Percentiles rank a stretch among this genome's conserved stretches.
phyloP scores from a whole-genome alignment of 2,888 invertebrate species.

The Hermaeophaga mercurialis region DNA sequence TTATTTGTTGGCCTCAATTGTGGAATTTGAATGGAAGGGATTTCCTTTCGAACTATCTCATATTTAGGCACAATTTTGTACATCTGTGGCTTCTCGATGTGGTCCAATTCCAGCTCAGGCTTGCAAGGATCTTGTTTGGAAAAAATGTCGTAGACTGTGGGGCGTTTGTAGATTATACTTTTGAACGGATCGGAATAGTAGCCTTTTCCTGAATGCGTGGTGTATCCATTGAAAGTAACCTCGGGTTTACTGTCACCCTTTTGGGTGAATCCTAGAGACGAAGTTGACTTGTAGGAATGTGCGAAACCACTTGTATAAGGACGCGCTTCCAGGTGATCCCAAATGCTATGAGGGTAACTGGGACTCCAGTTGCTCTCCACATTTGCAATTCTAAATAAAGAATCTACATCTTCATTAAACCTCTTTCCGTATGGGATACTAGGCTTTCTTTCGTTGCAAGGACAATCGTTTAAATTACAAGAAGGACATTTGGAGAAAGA shows the following conservation, averaged over 20 bases:
- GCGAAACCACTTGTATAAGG: constrained; percentile 17
- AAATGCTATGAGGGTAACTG: neutral
- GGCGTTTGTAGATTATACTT: constrained; percentile 29
- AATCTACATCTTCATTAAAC: constrained; percentile 33
- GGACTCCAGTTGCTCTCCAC: neutral
- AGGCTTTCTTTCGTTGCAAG: constrained; percentile 22
- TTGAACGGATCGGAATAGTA: constrained; percentile 33
- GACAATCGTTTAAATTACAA: constrained; percentile 18
- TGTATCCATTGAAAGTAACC: constrained; percentile 20
- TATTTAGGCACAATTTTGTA: constrained; percentile 31
- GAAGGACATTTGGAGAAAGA: constrained; percentile 13
- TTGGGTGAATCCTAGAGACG: constrained; percentile 13
- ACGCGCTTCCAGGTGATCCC: neutral
- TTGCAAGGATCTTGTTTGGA: constrained; percentile 11
- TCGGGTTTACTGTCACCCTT: constrained; percentile 23
- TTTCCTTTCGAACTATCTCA: constrained; percentile 23
- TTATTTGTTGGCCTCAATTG: constrained; percentile 27
- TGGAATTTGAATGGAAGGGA: constrained; percentile 12
- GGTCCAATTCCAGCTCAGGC: constrained; percentile 15
- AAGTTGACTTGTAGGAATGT: constrained; percentile 1
- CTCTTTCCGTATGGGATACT: constrained; percentile 32
- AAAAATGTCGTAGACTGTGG: constrained; percentile 25
- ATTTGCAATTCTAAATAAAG: constrained; percentile 15
- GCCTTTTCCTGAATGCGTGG: constrained; percentile 24
- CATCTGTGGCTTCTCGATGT: constrained; percentile 17